A percentile compares a stretch with the other conserved stretches of the same genome.
These are phyloP conservation scores for Intellagama lesueurii DNA, from an alignment of 2,797 vertebrate species.

Conservation along the genomic window DNA sequence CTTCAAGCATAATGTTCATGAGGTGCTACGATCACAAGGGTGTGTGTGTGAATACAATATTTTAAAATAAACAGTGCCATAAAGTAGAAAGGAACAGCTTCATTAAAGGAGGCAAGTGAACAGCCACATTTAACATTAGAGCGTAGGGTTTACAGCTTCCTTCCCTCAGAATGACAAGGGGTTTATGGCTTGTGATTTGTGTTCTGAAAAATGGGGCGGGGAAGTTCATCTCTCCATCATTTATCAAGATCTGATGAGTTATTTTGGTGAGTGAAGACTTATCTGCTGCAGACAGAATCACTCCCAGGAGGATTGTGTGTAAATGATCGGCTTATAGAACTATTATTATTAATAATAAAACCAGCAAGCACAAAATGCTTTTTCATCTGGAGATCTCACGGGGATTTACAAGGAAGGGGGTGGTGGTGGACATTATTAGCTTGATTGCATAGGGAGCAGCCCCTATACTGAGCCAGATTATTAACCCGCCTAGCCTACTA, in stretches of 20 bases:
- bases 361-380: not conserved
- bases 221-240: not conserved
- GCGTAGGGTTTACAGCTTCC: not conserved
- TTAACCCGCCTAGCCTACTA: not conserved
- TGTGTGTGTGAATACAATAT: not conserved
- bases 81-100: not conserved
- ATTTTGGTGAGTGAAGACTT: not conserved
- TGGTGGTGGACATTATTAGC: not conserved
- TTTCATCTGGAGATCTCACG: conserved; percentile 1
- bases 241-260: not conserved
- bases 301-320: not conserved
- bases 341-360: conserved; percentile 6
- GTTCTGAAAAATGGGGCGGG: not conserved
- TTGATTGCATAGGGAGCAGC: not conserved
- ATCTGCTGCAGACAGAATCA: not conserved
- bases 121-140: conserved; percentile 6
- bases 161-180: not conserved
- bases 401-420: not conserved
- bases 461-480: not conserved
- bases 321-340: not conserved
- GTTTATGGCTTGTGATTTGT: not conserved
- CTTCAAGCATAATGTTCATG: not conserved
- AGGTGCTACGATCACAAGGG: not conserved
- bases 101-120: not conserved
- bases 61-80: not conserved